Evolutionary conservation across 1,140 invertebrate genomes (phyloP).

Genomic region (Drosophila orena): DNA sequence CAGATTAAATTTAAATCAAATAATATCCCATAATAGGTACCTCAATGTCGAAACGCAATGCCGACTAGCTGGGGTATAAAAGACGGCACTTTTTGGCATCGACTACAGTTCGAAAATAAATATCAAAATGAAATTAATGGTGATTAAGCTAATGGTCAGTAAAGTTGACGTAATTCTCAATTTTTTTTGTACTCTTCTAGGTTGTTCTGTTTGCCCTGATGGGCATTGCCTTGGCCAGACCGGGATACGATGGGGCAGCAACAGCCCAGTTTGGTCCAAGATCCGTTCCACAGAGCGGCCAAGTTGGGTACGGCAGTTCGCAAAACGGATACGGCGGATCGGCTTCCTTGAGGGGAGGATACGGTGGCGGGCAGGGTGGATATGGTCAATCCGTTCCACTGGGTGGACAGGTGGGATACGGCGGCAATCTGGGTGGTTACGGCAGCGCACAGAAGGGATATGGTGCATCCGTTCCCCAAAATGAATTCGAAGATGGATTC

Average conservation of each 20-base stretch:
- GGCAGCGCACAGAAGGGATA: not conserved
- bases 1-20: too few species aligned
- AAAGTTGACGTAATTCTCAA: not conserved
- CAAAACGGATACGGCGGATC: not conserved
- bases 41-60: constrained; percentile 1
- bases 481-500: not conserved
- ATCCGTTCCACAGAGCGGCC: not conserved
- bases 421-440: not conserved
- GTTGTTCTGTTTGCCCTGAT: constrained; percentile 14
- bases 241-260: not conserved
- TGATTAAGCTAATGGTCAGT: not conserved
- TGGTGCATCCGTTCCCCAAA: not conserved
- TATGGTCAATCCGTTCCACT: not conserved
- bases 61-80: constrained; percentile 10
- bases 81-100: not conserved
- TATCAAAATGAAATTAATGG: constrained; percentile 26
- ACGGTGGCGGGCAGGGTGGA: not conserved
- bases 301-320: not conserved
- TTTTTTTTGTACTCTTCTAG: not conserved
- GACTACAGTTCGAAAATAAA: constrained; percentile 6
- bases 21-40: not conserved
- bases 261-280: too few species aligned
- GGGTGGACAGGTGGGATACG: not conserved
- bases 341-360: not conserved
- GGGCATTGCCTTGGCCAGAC: constrained; percentile 10